Percentiles rank a stretch among this genome's conserved stretches.
These are phyloP conservation scores for Drosophila longiperda DNA, from an alignment of 2,888 invertebrate genomes.

Conservation along the genomic window DNA sequence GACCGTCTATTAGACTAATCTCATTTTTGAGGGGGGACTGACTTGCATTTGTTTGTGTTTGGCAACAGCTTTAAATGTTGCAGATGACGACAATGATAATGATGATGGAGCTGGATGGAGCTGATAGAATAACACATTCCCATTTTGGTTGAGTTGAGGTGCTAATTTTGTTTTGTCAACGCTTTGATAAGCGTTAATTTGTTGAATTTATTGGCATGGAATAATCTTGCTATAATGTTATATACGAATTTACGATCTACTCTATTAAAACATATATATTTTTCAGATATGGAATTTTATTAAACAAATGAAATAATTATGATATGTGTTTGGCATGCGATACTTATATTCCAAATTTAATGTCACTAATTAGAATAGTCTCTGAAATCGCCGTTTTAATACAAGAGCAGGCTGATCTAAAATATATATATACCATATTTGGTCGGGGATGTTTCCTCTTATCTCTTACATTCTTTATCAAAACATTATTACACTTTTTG, in stretches of 20 bases:
- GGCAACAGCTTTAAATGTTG: constrained; percentile 50
- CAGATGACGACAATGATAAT: constrained; percentile 18
- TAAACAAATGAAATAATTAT: background rate
- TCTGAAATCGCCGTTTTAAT: background rate
- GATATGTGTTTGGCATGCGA: fast-evolving
- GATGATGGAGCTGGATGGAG: constrained; percentile 10
- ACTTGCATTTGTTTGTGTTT: constrained; percentile 55
- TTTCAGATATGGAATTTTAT: background rate
- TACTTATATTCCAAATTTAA: background rate
- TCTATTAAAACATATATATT: background rate
- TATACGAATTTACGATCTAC: background rate
- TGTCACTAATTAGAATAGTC: background rate
- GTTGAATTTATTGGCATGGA: constrained; percentile 36
- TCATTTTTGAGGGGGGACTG: constrained; percentile 24
- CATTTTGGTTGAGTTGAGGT: constrained; percentile 12
- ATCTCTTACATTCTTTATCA: background rate
- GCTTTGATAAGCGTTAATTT: constrained; percentile 73
- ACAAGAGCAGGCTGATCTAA: background rate
- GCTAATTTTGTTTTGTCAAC: constrained; percentile 43
- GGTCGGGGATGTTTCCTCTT: background rate
- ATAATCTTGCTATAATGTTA: background rate
- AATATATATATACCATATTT: background rate
- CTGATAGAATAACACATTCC: constrained; percentile 24
- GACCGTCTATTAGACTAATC: constrained; percentile 43
- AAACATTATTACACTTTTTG: background rate